Base-by-base conservation (phyloP, 2,113 vertebrate species). In the Rhinolophus sinicus region DNA sequence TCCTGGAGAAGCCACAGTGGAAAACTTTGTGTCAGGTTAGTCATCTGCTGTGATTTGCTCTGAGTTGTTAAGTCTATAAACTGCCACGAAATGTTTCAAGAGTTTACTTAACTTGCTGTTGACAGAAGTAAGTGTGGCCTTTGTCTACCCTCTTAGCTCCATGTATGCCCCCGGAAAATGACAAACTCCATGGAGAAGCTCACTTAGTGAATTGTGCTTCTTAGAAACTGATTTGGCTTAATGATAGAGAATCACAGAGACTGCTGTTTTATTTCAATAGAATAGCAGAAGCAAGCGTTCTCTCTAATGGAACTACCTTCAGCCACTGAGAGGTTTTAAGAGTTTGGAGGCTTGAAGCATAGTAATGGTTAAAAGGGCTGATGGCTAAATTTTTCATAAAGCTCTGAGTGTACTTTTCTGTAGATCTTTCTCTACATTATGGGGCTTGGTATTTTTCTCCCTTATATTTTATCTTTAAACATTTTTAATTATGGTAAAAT, bases 181-280 rank as follows among this genome's bases (percentile, higher is more conserved):
- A 77, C 64, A 52, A 10, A 33, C 44, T 72, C 94, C 50, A n/a
- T 58, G 30, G 52, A 12, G 56, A 65, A 94, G 69, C 83, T 96
- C 69, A 40, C 54, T 89, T 85, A 75, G 33, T 83, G 77, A 56
- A 89, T 69, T 80, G 78, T 94, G 44, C 40, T 52, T 76, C 95
- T 95, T 75, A 77, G 81, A 90, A 88, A 88, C 82, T 76, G 93
- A 85, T 75, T 93, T 67, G 64, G 44, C n/a, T 76, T 96, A 95
- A 82, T 73, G 77, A 30, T 76, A 54, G 84, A 69, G 93, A 70
- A 67, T 35, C 65, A 65, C 64, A 13, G 67, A 35, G 75, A 80
- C 95, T 0, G 56, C 94, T 94, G 90, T 56, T 92, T 95, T 96
- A 81, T 94, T 97, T 96, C 96, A 88, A 94, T 62, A 62, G 62